phyloP scores from a whole-genome alignment of 2,113 vertebrate species.

The Scatophagus argus region DNA sequence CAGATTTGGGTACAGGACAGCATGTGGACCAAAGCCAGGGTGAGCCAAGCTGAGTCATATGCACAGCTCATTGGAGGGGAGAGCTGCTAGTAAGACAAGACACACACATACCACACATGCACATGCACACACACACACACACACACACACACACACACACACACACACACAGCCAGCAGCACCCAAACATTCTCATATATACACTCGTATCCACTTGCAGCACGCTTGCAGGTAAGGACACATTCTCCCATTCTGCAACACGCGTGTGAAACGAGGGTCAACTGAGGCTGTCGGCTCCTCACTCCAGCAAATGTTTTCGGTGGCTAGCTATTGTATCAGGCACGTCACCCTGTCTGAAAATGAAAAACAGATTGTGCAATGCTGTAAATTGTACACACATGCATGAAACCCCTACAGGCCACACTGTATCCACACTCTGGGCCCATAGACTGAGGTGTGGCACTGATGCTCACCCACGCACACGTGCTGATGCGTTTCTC shows the following conservation, averaged over 20 bases:
- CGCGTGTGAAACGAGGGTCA: constrained; percentile 1
- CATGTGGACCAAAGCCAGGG: constrained; percentile 41
- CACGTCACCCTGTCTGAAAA: constrained; percentile 18
- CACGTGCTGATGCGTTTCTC: constrained; percentile 36
- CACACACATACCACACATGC: constrained; percentile 48
- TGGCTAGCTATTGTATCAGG: not conserved
- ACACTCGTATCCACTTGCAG: constrained; percentile 30
- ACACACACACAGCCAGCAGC: constrained; percentile 38
- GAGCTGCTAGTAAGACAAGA: constrained; percentile 55
- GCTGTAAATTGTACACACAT: constrained; percentile 27
- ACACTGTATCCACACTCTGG: not conserved
- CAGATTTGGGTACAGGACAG: constrained; percentile 27
- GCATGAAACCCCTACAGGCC: constrained; percentile 5
- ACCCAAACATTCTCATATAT: constrained; percentile 45
- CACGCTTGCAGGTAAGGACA: constrained; percentile 30
- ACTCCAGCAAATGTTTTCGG: not conserved
- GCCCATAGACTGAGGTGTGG: constrained; percentile 31
- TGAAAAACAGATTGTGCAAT: constrained; percentile 36
- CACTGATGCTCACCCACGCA: constrained; percentile 21
- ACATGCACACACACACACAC: too few relatives aligned
- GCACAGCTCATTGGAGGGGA: constrained; percentile 47
- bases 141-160: constrained; percentile 46
- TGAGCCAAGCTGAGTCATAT: constrained; percentile 61
- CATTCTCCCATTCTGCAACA: not conserved
- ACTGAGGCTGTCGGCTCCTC: constrained; percentile 12